A percentile compares a stretch with the other conserved stretches of the same genome.
Conservation (phyloP, 2,888 invertebrate species). For the Parascotia fuliginaria region DNA sequence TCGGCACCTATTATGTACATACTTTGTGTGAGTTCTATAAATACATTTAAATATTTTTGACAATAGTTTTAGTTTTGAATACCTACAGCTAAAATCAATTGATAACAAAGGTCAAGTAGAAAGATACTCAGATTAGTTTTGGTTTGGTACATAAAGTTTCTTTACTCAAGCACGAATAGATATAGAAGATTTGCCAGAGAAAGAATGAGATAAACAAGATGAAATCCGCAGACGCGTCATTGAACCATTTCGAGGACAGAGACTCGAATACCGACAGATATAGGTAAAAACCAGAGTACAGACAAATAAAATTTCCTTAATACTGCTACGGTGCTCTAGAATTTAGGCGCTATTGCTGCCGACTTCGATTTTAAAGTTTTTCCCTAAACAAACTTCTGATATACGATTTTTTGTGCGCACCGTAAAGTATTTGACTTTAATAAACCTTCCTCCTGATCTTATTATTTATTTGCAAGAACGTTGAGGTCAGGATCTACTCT, state of each 20-base stretch:
- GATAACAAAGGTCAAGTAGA: too few relatives aligned
- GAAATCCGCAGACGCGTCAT: conserved; percentile 52
- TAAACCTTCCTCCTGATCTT: neutral
- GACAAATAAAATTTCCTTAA: conserved; percentile 42
- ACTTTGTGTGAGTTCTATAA: too few relatives aligned
- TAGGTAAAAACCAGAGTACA: conserved; percentile 40
- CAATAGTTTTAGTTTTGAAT: too few relatives aligned
- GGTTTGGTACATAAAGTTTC: conserved; percentile 11
- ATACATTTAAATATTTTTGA: too few relatives aligned
- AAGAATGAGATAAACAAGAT: conserved; percentile 50
- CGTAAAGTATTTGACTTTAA: neutral
- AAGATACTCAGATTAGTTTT: too few relatives aligned
- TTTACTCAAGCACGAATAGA: conserved; percentile 15
- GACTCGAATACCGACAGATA: too few relatives aligned
- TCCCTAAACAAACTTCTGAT: neutral
- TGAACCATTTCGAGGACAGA: conserved; percentile 61
- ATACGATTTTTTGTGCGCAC: neutral
- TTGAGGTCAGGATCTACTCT: neutral
- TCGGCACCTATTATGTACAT: too few relatives aligned
- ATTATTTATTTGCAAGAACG: neutral
- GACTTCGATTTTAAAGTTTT: neutral
- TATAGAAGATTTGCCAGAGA: conserved; percentile 27
- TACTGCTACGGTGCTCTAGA: conserved; percentile 33
- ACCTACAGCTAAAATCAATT: neutral
- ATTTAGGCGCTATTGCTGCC: conserved; percentile 22